These are phyloP conservation scores for Dreissena polymorpha DNA, from an alignment of 1,140 invertebrate genomes.

Conservation along the genomic window DNA sequence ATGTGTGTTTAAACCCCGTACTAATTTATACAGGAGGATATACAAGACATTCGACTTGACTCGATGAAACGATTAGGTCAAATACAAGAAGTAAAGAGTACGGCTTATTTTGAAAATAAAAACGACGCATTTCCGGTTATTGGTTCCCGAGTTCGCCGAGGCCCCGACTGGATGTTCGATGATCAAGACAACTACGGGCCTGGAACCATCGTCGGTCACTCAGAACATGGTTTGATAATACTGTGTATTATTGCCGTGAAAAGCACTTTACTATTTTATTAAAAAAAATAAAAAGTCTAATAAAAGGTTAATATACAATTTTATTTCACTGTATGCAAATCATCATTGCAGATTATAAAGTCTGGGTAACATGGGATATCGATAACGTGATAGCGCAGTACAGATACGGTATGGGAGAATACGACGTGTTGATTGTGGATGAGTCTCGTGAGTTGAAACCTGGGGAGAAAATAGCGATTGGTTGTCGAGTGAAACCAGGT, in stretches of 20 bases:
- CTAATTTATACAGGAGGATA: too few species aligned
- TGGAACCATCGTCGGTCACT: conserved; percentile 58
- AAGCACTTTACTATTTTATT: too few species aligned
- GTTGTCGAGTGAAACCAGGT: conserved; percentile 32
- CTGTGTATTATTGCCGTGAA: too few species aligned
- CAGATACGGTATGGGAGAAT: conserved; percentile 3
- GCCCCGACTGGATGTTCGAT: conserved; percentile 55
- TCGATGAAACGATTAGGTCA: too few species aligned
- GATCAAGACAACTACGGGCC: conserved; percentile 57
- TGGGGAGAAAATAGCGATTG: conserved; percentile 8
- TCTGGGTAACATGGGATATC: conserved; percentile 19
- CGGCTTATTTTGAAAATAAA: too few species aligned
- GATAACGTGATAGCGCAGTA: conserved; percentile 4
- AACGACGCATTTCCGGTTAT: conserved; percentile 33
- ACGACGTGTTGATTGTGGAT: conserved; percentile 30
- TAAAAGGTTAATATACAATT: too few species aligned
- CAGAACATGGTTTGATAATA: too few species aligned
- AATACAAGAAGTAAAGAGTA: too few species aligned
- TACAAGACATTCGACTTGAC: too few species aligned
- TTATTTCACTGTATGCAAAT: too few species aligned
- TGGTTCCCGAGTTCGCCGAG: conserved; percentile 54
- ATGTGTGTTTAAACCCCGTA: too few species aligned
- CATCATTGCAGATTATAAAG: background rate
- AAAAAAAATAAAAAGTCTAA: too few species aligned
- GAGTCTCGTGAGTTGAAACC: conserved; percentile 1